phyloP scores from a whole-genome alignment of 64 coral and sea anemone species.

The Acropora yongei region DNA sequence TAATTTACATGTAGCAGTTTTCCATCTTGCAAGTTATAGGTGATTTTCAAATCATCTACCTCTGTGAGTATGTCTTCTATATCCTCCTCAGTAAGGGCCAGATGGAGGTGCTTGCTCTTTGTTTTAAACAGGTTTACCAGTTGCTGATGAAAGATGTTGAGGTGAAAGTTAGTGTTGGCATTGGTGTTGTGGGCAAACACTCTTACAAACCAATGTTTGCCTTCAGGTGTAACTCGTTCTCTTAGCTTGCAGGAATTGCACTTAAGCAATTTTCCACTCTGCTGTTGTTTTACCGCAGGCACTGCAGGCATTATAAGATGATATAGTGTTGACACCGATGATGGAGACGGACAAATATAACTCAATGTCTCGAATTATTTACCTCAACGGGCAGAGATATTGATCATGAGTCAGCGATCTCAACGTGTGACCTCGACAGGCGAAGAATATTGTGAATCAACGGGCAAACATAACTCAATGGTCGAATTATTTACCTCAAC shows the following conservation, averaged over 20 bases:
- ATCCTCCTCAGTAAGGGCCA: neutral
- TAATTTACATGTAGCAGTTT: slow-evolving; percentile 23
- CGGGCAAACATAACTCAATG: too few relatives aligned
- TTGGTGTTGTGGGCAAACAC: slow-evolving; percentile 7
- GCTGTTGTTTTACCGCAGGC: slow-evolving; percentile 39
- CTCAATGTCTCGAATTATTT: too few relatives aligned
- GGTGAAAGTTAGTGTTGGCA: slow-evolving; percentile 17
- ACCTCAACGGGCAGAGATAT: too few relatives aligned
- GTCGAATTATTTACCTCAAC: too few relatives aligned
- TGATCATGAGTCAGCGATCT: too few relatives aligned
- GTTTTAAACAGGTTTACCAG: slow-evolving; percentile 32
- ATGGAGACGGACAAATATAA: too few relatives aligned
- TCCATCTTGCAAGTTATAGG: slow-evolving; percentile 30
- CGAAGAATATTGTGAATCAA: too few relatives aligned
- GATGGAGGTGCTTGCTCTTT: neutral
- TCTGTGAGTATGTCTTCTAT: slow-evolving; percentile 12
- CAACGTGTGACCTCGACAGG: too few relatives aligned
- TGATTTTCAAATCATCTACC: slow-evolving; percentile 25
- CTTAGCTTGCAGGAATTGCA: slow-evolving; percentile 43
- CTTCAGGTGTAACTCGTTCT: slow-evolving; percentile 29
- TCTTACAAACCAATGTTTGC: slow-evolving; percentile 47
- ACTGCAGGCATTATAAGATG: slow-evolving; percentile 37
- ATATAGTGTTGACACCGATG: slow-evolving; percentile 32
- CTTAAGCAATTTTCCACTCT: slow-evolving; percentile 27
- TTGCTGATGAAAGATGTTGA: slow-evolving; percentile 22